A percentile compares a stretch with the other conserved stretches of the same genome.
These are phyloP conservation scores for Cygnus olor DNA, from an alignment of 2,797 vertebrate species.

Conservation along the genomic window DNA sequence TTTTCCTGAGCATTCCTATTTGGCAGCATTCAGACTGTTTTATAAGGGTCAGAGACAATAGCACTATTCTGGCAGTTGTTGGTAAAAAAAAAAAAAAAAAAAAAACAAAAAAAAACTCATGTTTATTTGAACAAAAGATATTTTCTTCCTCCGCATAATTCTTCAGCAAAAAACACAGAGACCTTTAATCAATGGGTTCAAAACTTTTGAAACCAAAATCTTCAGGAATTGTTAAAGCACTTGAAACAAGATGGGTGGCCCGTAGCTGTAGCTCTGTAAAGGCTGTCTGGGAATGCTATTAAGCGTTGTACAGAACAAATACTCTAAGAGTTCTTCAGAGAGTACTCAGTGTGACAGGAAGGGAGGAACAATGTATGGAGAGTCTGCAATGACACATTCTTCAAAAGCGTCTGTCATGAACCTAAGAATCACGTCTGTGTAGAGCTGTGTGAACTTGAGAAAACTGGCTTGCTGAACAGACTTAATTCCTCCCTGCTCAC, in stretches of 20 bases:
- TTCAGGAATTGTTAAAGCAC: slow-evolving; percentile 31
- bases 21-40: neutral
- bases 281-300: slow-evolving; percentile 51
- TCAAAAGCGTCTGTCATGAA: slow-evolving; percentile 29
- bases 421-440: neutral
- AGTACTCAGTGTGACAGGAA: slow-evolving; percentile 51
- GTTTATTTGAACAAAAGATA: neutral
- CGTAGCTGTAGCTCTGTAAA: slow-evolving; percentile 25
- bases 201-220: slow-evolving; percentile 50
- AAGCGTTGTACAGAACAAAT: slow-evolving; percentile 31
- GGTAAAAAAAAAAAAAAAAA: neutral
- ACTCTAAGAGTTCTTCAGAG: slow-evolving; percentile 57
- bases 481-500: neutral
- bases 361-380: neutral
- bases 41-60: neutral
- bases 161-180: neutral
- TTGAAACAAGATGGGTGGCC: slow-evolving; percentile 46
- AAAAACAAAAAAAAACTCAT: neutral
- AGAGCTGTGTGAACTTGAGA: slow-evolving; percentile 6
- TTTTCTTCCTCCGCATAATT: neutral
- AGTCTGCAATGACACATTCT: slow-evolving; percentile 5
- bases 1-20: neutral
- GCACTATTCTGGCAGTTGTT: neutral
- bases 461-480: neutral
- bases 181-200: slow-evolving; percentile 2